Evolutionary conservation across 2,113 vertebrate genomes (phyloP), one percentile per base, ranked within the genome.

Genomic region (Coptodon bakossiorum): DNA sequence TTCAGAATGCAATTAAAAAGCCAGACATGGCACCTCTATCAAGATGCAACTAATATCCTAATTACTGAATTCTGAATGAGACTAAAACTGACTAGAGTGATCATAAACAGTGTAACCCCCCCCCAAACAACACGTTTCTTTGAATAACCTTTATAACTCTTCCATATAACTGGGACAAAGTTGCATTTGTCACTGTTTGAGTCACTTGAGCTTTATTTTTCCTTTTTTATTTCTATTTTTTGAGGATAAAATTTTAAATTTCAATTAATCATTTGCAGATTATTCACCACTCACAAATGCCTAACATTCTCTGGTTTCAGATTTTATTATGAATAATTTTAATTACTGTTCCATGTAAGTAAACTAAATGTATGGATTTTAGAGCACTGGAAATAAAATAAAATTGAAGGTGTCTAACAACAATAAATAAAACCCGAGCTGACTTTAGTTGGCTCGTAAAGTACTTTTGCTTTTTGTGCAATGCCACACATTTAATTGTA

Each of bases 221-320:
- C 13, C 17, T 14, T 43, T 16, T 19, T 9, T 31, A 9, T 1
- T 19, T 0, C 3, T 11, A 7, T 0, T 1, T 1, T 61, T 29
- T 29, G 5, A n/a, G 14, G 16, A 31, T 1, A 50, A 78, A n/a
- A 12, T 5, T 31, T 19, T 2, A 76, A 19, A 78, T 78, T 19
- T 31, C 5, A 78, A 6, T 0, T 19, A 76, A 11, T 45, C 16
- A 78, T 50, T n/a, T 50, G 17, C 16, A 31, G 4, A 31, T 50
- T 31, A 78, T 12, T 10, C 14, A 50, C 17, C 16, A 13, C 9
- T 5, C 43, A 31, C 43, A 19, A 13, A 50, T 78, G 1, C 24
- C 27, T 78, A 0, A 78, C 27, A 8, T 50, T 78, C 24, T 50
- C 16, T 31, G 16, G 5, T 12, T 50, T 48, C 45, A 78, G 27